Evolutionary conservation across 1,140 invertebrate species (phyloP), one percentile per base, ranked within the genome.

Genomic region (Acromyrmex charruanus): DNA sequence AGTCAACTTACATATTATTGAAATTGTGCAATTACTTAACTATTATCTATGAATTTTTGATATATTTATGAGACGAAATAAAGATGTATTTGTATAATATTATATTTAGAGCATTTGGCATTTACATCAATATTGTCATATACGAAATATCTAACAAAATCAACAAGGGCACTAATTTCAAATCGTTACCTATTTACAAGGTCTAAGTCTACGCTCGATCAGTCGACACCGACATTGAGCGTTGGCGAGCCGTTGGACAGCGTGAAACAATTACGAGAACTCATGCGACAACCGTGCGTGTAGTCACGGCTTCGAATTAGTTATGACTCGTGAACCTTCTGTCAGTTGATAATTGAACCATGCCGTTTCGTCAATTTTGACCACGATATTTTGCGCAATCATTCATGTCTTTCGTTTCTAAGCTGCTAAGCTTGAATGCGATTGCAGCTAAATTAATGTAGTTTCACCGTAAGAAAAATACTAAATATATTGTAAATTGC

Each of bases 261-360:
- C 35, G 39, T 44, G 31, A 72, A 59, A 9, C 31, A 68, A 72
- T 51, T 72, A 84, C 55, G 53, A 35, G n/a, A 35, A 31, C 5
- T 61, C 12, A 14, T n/a, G 49, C 25, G 39, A 44, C 31, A 51
- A 39, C 44, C 28, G 72, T 85, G 72, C 65, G 53, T 49, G 65
- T 35, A 81, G 79, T 68, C 84, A 68, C 39, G 80, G 59, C 25
- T 49, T 74, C 82, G 82, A 89, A 88, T 89, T 89, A 86, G 77
- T 88, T 89, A 88, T 86, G 88, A 89, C 35, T 63, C 77, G 44
- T 53, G 31, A 39, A 44, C 28, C 51, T 35, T 49, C 69, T 59
- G n/a, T 63, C 28, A 68, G 63, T 31, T 21, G 49, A 18, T 2
- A 80, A 77, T 77, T 18, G 74, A 69, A 71, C 71, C 16, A 28